A percentile compares a stretch with the other conserved stretches of the same genome.
phyloP scores from a whole-genome alignment of 2,888 invertebrate species.

The Drosophila melanocephala region DNA sequence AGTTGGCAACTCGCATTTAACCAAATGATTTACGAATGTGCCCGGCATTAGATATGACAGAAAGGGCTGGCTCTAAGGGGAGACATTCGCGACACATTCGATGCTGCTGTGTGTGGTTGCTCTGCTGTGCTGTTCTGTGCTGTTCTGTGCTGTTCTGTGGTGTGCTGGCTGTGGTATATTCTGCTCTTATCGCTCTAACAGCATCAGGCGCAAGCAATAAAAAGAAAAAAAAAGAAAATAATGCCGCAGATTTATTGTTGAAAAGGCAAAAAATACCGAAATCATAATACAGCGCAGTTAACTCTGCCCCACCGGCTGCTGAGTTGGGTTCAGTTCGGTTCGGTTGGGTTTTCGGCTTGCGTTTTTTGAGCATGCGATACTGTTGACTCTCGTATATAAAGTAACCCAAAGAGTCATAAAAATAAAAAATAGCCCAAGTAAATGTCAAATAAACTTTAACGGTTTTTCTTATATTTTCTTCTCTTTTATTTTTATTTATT shows the following conservation, averaged over 20 bases:
- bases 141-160: background rate
- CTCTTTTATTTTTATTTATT: constrained; percentile 15
- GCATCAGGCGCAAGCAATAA: constrained; percentile 55
- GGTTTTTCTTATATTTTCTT: constrained; percentile 67
- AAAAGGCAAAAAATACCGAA: constrained; percentile 30
- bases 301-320: constrained; percentile 28
- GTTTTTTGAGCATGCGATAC: constrained; percentile 21
- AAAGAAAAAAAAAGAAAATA: constrained; percentile 31
- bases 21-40: constrained; percentile 77
- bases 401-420: constrained; percentile 78
- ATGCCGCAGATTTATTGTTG: constrained; percentile 79
- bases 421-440: constrained; percentile 83
- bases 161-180: background rate
- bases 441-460: constrained; percentile 82
- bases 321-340: constrained; percentile 23
- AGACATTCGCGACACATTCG: background rate
- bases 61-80: background rate
- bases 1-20: constrained; percentile 76
- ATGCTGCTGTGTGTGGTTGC: background rate
- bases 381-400: constrained; percentile 31
- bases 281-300: constrained; percentile 29
- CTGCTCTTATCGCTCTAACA: constrained; percentile 42
- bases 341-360: constrained; percentile 6
- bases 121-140: constrained; percentile 9
- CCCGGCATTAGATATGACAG: constrained; percentile 49